Evolutionary conservation across 2,888 invertebrate species (phyloP).

Genomic region (Tipula vernalis): DNA sequence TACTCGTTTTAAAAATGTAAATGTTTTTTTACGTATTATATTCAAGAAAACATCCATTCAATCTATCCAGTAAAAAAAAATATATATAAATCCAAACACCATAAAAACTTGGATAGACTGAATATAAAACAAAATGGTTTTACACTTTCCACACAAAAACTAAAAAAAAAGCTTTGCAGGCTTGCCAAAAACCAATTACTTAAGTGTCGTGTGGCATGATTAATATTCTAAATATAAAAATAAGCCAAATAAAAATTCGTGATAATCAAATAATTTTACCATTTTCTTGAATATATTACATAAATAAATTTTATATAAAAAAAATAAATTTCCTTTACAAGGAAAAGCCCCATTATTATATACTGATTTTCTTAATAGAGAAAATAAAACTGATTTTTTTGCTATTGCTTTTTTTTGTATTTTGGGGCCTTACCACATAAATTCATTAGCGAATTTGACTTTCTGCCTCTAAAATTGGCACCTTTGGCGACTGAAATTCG

Average conservation of each 20-base stretch:
- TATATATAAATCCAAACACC: neutral
- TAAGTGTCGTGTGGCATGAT: neutral
- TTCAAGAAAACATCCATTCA: neutral
- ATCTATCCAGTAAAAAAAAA: neutral
- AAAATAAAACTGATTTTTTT: neutral
- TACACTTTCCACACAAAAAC: neutral
- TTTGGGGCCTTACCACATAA: conserved; percentile 72
- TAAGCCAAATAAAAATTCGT: neutral
- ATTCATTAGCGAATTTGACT: conserved; percentile 92
- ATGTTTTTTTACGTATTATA: neutral
- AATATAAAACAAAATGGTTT: neutral
- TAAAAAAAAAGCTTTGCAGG: neutral
- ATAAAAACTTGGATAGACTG: neutral
- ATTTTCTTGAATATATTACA: neutral
- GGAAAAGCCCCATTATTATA: neutral
- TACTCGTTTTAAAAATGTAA: neutral
- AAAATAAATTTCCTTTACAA: neutral
- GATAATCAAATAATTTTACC: neutral
- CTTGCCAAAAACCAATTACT: neutral
- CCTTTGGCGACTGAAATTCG: conserved; percentile 67
- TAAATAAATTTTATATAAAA: neutral
- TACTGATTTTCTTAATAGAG: neutral
- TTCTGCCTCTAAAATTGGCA: conserved; percentile 80
- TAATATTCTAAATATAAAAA: neutral
- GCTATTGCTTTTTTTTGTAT: neutral